Conservation (phyloP, 2,797 vertebrate species). For the Acrossocheilus fasciatus region DNA sequence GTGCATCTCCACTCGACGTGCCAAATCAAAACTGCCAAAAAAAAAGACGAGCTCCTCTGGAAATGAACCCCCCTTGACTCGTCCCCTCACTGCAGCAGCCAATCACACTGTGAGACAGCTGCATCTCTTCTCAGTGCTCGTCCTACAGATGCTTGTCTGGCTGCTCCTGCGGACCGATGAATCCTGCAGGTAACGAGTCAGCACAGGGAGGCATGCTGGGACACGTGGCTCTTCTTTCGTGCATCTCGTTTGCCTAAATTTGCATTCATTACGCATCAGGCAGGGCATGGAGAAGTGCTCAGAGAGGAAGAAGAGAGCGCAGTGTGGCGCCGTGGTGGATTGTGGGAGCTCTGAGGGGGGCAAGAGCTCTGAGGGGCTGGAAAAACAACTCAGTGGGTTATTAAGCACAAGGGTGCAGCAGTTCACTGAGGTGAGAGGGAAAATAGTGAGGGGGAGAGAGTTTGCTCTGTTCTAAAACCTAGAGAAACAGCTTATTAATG, state of each 20-base stretch:
- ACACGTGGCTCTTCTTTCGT: slow-evolving; percentile 67
- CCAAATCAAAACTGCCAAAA: slow-evolving; percentile 4
- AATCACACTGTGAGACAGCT: slow-evolving; percentile 48
- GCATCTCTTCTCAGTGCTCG: slow-evolving; percentile 51
- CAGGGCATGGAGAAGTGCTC: slow-evolving; percentile 40
- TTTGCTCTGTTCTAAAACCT: not conserved
- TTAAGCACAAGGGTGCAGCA: slow-evolving; percentile 27
- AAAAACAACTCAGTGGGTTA: slow-evolving; percentile 54
- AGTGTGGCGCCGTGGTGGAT: slow-evolving; percentile 35
- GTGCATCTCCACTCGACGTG: slow-evolving; percentile 12
- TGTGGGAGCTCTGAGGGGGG: slow-evolving; percentile 51
- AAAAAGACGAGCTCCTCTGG: not conserved
- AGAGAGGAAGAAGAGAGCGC: slow-evolving; percentile 27
- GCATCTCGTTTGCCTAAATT: slow-evolving; percentile 83
- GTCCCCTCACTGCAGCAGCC: slow-evolving; percentile 1
- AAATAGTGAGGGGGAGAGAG: not conserved
- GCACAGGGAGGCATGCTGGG: slow-evolving; percentile 75
- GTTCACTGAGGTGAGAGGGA: slow-evolving; percentile 37
- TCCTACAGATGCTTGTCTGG: slow-evolving; percentile 64
- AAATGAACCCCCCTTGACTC: slow-evolving; percentile 47
- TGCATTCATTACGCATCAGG: slow-evolving; percentile 75
- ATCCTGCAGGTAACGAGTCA: slow-evolving; percentile 74
- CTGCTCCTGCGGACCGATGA: slow-evolving; percentile 47
- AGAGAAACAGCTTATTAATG: not conserved
- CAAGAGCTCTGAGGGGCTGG: slow-evolving; percentile 37